Percentiles rank a stretch among this genome's conserved stretches.
Evolutionary conservation across 2,888 invertebrate genomes (phyloP).

Genomic region (Acrobasis consociella): DNA sequence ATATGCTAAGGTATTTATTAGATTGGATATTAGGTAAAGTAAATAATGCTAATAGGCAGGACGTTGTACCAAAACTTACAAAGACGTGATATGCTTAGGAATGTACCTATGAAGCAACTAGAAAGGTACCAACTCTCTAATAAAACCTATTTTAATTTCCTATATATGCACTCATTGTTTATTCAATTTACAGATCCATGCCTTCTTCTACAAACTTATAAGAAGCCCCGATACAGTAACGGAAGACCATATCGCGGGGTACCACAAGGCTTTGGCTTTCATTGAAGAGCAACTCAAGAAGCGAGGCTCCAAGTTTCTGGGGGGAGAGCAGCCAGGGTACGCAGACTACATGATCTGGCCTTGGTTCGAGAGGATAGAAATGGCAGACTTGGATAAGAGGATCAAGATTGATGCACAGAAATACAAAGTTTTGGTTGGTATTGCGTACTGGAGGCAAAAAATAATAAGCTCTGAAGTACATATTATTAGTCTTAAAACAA

Average conservation of each 20-base stretch:
- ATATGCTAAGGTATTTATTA: too few species aligned
- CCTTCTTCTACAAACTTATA: slow-evolving; percentile 48
- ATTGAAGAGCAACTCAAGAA: slow-evolving; percentile 85
- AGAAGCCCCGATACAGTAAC: slow-evolving; percentile 51
- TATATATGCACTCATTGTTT: too few species aligned
- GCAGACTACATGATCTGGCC: slow-evolving; percentile 94
- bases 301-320: slow-evolving; percentile 84
- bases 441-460: not conserved
- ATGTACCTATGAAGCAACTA: too few species aligned
- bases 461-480: too few species aligned
- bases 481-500: too few species aligned
- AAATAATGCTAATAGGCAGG: too few species aligned
- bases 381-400: slow-evolving; percentile 68
- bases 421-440: slow-evolving; percentile 70
- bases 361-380: slow-evolving; percentile 88
- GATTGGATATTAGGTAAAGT: too few species aligned
- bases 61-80: too few species aligned
- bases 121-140: too few species aligned
- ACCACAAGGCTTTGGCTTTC: slow-evolving; percentile 74
- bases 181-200: slow-evolving; percentile 48
- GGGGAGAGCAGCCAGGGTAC: slow-evolving; percentile 87
- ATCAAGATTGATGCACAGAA: slow-evolving; percentile 78
- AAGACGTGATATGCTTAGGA: too few species aligned
- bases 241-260: slow-evolving; percentile 47
- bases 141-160: too few species aligned